A percentile compares a stretch with the other conserved stretches of the same genome.
phyloP scores from a whole-genome alignment of 2,888 invertebrate genomes.

The Dimorphilus gyrociliatus region DNA sequence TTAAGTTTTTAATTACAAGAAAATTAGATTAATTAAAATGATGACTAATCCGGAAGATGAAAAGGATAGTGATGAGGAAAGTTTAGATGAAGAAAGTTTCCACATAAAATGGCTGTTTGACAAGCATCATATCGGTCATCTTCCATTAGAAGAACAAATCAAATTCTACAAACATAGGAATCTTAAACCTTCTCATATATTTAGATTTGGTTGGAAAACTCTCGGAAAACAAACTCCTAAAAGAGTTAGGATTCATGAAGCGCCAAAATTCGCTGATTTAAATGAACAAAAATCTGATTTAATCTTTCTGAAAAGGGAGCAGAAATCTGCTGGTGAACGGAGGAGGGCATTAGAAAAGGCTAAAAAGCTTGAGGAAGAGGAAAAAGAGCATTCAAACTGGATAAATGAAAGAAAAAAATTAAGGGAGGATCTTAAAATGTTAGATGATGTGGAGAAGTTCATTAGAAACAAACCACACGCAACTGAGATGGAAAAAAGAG shows the following conservation, averaged over 20 bases:
- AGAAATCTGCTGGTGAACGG: not conserved
- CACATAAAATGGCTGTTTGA: constrained; percentile 30
- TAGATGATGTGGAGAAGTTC: constrained; percentile 24
- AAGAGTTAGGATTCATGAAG: too few relatives aligned
- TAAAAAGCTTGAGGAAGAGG: constrained; percentile 6
- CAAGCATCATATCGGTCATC: constrained; percentile 25
- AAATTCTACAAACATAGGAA: constrained; percentile 21
- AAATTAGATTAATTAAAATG: too few relatives aligned
- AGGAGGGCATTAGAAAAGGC: too few relatives aligned
- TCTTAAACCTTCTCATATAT: constrained; percentile 22
- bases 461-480: constrained; percentile 23
- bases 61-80: too few relatives aligned
- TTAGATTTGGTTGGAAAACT: constrained; percentile 27
- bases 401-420: constrained; percentile 21
- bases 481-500: constrained; percentile 23
- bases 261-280: too few relatives aligned
- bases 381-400: constrained; percentile 19
- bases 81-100: too few relatives aligned
- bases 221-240: too few relatives aligned
- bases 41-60: too few relatives aligned
- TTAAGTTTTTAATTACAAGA: too few relatives aligned
- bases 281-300: too few relatives aligned
- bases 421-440: constrained; percentile 19
- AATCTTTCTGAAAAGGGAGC: too few relatives aligned
- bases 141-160: constrained; percentile 23